Conservation (phyloP, 2,888 invertebrate genomes). For the Pasiphila rectangulata region DNA sequence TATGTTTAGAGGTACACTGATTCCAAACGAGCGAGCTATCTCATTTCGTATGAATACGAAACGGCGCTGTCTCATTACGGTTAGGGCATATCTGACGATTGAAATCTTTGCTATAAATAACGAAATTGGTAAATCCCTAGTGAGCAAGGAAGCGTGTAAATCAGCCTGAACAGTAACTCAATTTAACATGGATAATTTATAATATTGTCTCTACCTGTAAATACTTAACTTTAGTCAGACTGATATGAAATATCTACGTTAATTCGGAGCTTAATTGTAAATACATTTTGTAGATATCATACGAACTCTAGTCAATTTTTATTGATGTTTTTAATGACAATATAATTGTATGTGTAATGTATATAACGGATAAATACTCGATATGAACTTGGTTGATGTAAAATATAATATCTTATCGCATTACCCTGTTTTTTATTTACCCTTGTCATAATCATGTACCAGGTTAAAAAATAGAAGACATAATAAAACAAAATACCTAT, state of each 20-base stretch:
- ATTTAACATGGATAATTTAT: constrained; percentile 26
- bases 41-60: too few relatives aligned
- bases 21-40: too few relatives aligned
- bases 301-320: constrained; percentile 76
- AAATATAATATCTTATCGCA: constrained; percentile 59
- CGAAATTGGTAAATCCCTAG: too few relatives aligned
- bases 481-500: too few relatives aligned
- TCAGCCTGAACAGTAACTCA: constrained; percentile 19
- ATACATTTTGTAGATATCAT: constrained; percentile 72
- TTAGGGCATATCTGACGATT: background rate
- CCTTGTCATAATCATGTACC: too few relatives aligned
- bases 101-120: background rate
- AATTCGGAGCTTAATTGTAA: constrained; percentile 76
- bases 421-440: constrained; percentile 30
- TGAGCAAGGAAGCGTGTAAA: constrained; percentile 5
- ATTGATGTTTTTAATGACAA: constrained; percentile 76
- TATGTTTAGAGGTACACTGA: too few relatives aligned
- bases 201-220: constrained; percentile 32
- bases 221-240: constrained; percentile 60
- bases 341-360: constrained; percentile 75
- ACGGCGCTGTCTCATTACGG: too few relatives aligned
- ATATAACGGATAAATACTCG: constrained; percentile 52
- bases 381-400: constrained; percentile 66
- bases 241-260: constrained; percentile 66
- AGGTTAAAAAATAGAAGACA: too few relatives aligned